Evolutionary conservation across 2,888 invertebrate genomes (phyloP).

Genomic region (Steromphala cineraria): DNA sequence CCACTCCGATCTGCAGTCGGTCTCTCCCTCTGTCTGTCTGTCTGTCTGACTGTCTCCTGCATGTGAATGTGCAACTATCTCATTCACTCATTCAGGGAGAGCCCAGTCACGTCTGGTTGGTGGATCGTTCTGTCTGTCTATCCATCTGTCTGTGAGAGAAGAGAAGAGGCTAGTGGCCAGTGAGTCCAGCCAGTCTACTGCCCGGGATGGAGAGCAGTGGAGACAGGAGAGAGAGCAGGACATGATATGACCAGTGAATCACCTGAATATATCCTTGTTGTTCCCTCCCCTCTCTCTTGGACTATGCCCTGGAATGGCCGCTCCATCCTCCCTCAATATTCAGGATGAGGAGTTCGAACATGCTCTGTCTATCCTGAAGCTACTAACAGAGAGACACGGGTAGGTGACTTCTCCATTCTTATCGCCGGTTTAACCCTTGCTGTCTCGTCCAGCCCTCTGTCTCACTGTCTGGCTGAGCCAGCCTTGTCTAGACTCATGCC

Average conservation of each 20-base stretch:
- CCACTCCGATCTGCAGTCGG: not conserved
- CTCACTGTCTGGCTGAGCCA: too few species aligned
- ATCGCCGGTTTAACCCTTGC: not conserved
- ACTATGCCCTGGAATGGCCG: slow-evolving; percentile 19
- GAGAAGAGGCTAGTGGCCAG: too few species aligned
- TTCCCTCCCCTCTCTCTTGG: not conserved
- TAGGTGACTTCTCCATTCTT: not conserved
- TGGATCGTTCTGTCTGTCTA: too few species aligned
- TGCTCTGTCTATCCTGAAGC: slow-evolving; percentile 31
- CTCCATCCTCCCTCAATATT: not conserved
- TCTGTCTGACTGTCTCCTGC: not conserved
- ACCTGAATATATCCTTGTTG: not conserved
- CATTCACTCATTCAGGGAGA: too few species aligned
- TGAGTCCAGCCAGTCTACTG: too few species aligned
- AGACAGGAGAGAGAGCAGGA: not conserved
- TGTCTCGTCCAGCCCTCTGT: too few species aligned
- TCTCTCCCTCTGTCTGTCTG: not conserved
- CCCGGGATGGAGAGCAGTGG: too few species aligned
- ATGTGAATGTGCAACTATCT: not conserved
- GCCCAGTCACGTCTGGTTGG: too few species aligned
- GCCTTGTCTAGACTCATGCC: too few species aligned
- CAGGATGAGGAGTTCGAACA: slow-evolving; percentile 46
- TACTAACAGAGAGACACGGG: slow-evolving; percentile 26
- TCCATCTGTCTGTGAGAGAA: too few species aligned
- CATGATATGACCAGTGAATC: not conserved